These are phyloP conservation scores for Chloroceryle inda DNA, from an alignment of 2,797 vertebrate species.

Conservation along the genomic window DNA sequence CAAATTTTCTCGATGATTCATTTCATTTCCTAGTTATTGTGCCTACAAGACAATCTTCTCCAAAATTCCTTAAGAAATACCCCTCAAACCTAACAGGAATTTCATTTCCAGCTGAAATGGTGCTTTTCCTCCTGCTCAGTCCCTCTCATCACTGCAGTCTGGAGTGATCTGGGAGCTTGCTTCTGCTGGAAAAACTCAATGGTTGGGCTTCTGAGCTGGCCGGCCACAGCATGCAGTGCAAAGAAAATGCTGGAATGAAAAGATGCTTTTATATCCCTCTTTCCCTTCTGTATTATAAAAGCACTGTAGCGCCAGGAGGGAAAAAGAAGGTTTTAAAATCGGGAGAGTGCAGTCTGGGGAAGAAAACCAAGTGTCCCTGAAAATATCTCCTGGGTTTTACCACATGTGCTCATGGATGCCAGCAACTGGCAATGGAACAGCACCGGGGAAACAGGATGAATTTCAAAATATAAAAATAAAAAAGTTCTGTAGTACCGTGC, in stretches of 20 bases:
- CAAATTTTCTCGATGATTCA: conserved; percentile 61
- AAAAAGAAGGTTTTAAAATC: conserved; percentile 50
- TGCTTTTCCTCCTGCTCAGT: background rate
- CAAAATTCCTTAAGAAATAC: conserved; percentile 27
- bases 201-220: background rate
- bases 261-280: background rate
- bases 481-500: background rate
- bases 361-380: conserved; percentile 51
- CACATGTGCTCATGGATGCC: background rate
- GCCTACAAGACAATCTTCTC: conserved; percentile 36
- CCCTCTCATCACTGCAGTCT: background rate
- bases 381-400: conserved; percentile 44
- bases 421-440: conserved; percentile 33
- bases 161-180: background rate
- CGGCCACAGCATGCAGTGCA: background rate
- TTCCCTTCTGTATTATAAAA: conserved; percentile 39
- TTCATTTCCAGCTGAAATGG: conserved; percentile 51
- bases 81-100: conserved; percentile 35
- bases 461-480: conserved; percentile 25
- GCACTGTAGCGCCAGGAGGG: background rate
- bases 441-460: background rate
- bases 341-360: background rate
- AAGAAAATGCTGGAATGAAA: conserved; percentile 35
- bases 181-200: conserved; percentile 1
- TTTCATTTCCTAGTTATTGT: conserved; percentile 66